These are phyloP conservation scores for Melospiza georgiana DNA, from an alignment of 2,113 vertebrate genomes.

Conservation along the genomic window DNA sequence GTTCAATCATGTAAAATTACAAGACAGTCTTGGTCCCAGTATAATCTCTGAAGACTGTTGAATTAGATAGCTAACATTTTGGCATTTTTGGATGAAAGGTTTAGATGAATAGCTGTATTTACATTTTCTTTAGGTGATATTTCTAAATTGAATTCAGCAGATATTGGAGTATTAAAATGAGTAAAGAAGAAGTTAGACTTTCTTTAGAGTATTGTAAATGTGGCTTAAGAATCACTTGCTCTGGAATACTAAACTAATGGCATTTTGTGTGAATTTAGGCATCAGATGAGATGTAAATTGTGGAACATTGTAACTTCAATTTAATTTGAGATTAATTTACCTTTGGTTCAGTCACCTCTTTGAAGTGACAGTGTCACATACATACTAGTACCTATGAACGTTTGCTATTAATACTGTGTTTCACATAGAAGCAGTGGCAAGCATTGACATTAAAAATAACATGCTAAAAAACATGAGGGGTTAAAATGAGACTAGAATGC, in stretches of 20 bases:
- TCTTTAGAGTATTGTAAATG: neutral
- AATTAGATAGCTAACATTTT: neutral
- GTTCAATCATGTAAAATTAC: neutral
- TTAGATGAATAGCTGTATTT: neutral
- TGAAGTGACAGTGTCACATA: neutral
- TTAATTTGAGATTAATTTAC: neutral
- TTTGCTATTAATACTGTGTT: neutral
- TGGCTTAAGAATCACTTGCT: neutral
- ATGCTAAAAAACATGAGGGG: neutral
- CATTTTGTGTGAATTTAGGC: neutral
- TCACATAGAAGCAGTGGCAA: neutral
- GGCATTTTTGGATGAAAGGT: neutral
- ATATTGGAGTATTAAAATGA: neutral
- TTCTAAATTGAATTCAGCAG: neutral
- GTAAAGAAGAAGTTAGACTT: neutral
- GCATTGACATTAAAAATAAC: neutral
- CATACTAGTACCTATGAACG: rapidly evolving
- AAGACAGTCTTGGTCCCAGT: neutral
- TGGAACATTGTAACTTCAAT: rapidly evolving
- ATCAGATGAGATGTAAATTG: neutral
- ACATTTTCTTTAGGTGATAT: neutral
- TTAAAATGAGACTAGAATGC: neutral
- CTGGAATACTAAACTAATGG: neutral
- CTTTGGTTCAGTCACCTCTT: neutral
- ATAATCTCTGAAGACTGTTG: neutral